These are phyloP conservation scores for Drosophila picticornis DNA, from an alignment of 2,888 invertebrate species.

Conservation along the genomic window DNA sequence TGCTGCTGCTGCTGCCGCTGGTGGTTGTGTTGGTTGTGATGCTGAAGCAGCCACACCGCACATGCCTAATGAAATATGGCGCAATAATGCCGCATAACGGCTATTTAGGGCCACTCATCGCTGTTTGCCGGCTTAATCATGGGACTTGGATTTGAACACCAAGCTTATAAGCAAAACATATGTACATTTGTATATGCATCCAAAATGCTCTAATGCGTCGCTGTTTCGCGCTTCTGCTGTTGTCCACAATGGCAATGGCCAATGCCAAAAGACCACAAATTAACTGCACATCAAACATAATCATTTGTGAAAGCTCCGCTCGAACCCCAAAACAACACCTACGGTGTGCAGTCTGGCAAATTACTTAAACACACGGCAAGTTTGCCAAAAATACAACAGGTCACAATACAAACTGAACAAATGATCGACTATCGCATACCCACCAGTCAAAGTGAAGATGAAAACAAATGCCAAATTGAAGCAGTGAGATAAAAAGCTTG, in stretches of 20 bases:
- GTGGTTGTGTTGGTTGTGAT: background rate
- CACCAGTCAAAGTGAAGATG: background rate
- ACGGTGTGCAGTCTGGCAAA: slow-evolving; percentile 67
- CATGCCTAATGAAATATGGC: slow-evolving; percentile 75
- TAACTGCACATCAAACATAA: slow-evolving; percentile 84
- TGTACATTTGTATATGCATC: background rate
- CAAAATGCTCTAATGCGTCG: slow-evolving; percentile 65
- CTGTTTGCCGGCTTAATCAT: slow-evolving; percentile 42
- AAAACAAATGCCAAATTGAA: background rate
- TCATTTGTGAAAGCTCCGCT: slow-evolving; percentile 82
- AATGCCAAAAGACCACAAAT: slow-evolving; percentile 72
- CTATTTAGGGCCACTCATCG: slow-evolving; percentile 76
- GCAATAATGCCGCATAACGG: slow-evolving; percentile 77
- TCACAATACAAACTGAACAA: background rate
- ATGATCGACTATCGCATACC: slow-evolving; percentile 12
- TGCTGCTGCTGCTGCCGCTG: slow-evolving; percentile 1
- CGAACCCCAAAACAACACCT: slow-evolving; percentile 57
- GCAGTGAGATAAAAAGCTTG: background rate
- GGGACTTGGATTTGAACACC: slow-evolving; percentile 3
- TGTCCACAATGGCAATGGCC: slow-evolving; percentile 23
- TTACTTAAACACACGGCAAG: slow-evolving; percentile 75
- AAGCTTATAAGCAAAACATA: background rate
- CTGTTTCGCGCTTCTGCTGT: slow-evolving; percentile 64
- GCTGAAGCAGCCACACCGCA: slow-evolving; percentile 21
- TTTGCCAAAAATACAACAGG: slow-evolving; percentile 39